Percentiles rank a stretch among this genome's conserved stretches.
Evolutionary conservation across 2,888 invertebrate species (phyloP).

Genomic region (Cantharis flavilabris): DNA sequence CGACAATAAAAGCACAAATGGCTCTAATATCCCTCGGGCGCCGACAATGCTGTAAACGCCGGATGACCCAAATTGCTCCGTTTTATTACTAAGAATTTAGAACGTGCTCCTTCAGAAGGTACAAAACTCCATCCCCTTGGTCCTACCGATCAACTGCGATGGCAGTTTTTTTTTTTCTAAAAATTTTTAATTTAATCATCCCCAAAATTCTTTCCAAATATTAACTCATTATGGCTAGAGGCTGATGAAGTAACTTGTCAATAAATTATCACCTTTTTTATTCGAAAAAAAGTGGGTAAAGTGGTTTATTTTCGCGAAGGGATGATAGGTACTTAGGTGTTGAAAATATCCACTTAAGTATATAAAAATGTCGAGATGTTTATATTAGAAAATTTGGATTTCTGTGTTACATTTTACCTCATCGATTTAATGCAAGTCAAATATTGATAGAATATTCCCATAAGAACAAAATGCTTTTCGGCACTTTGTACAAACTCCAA

Average conservation of each 20-base stretch:
- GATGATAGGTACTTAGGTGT: slow-evolving; percentile 44
- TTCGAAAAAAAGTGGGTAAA: slow-evolving; percentile 15
- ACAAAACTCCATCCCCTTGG: neutral
- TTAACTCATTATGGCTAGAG: slow-evolving; percentile 17
- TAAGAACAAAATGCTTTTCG: neutral
- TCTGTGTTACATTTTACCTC: slow-evolving; percentile 59
- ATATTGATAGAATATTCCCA: neutral
- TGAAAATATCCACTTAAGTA: neutral
- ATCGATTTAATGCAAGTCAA: slow-evolving; percentile 46
- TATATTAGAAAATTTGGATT: neutral
- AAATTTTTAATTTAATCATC: neutral
- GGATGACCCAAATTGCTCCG: slow-evolving; percentile 16
- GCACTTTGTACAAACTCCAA: neutral
- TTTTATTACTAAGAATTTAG: slow-evolving; percentile 16
- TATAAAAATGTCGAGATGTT: neutral
- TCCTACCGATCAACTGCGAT: neutral
- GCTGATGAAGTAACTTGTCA: slow-evolving; percentile 34
- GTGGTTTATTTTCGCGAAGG: slow-evolving; percentile 42
- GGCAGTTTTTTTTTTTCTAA: neutral
- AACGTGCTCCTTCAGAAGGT: slow-evolving; percentile 13
- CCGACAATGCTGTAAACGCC: slow-evolving; percentile 14
- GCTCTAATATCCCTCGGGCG: slow-evolving; percentile 9
- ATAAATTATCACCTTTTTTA: slow-evolving; percentile 44
- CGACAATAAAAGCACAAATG: neutral
- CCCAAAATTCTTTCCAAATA: neutral